Evolutionary conservation across 2,797 vertebrate genomes (phyloP), one percentile per base, ranked within the genome.

Genomic region (Yasuhikotakia modesta): DNA sequence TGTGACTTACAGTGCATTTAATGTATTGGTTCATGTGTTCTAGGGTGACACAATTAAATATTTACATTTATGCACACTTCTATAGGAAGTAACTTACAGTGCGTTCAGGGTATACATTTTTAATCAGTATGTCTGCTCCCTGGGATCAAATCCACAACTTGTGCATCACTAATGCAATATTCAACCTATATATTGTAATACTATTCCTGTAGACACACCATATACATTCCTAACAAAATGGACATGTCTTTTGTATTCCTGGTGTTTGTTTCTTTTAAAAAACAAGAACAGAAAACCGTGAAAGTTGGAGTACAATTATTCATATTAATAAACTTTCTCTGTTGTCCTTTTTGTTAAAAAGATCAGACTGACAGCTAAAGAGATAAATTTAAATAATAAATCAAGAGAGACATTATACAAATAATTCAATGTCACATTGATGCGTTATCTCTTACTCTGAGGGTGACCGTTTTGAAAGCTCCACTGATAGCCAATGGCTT

Each of bases 401-500:
- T 53, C 21, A 57, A 75, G 32, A 45, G 17, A 30, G 35, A 43
- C 22, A 0, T 57, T 45, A 45, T 55, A 17, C 32, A 67, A 67
- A 67, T 45, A 57, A 76, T 30, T 67, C 7, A 67, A 11, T 58
- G 52, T 46, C 8, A 2, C 22, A 67, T 58, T 75, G 73, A 45
- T 76, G 63, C 12, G 32, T 46, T 76, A 67, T 46, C 12, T 67
- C 13, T 67, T 16, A 43, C 57, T 67, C 48, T 30, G 48, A 53
- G 61, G 21, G 48, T 30, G 48, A 55, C 39, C 3, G 50, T 53
- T 74, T 52, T 53, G 8, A 53, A 58, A 60, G 24, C 57, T 60
- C 14, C 24, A 24, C 60, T n/a, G 46, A 73, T 81, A 48, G 65
- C 79, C 68, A 79, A 76, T 50, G 79, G 68, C 57, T 43, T 63